phyloP scores from a whole-genome alignment of 2,888 invertebrate species.

The Sisyra nigra region DNA sequence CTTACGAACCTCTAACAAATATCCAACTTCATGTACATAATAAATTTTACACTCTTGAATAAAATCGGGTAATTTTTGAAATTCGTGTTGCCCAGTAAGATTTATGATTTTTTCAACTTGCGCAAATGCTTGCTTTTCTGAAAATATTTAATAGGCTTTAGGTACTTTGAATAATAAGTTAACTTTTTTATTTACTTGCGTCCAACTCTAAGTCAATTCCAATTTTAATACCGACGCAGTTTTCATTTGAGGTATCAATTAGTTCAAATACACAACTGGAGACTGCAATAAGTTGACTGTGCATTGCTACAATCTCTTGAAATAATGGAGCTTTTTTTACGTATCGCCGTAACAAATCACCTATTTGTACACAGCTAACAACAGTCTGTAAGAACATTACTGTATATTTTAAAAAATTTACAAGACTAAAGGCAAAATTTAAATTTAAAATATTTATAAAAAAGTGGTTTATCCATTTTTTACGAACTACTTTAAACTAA shows the following conservation, averaged over 20 bases:
- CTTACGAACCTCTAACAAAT: slow-evolving; percentile 56
- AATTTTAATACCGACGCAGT: slow-evolving; percentile 54
- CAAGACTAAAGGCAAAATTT: too few relatives aligned
- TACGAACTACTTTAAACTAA: too few relatives aligned
- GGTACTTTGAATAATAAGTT: not conserved
- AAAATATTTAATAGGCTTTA: slow-evolving; percentile 12
- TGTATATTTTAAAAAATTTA: not conserved
- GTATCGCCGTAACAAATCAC: not conserved
- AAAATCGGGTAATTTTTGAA: slow-evolving; percentile 46
- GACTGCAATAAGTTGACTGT: slow-evolving; percentile 9
- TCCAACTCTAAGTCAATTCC: slow-evolving; percentile 65
- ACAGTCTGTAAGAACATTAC: not conserved
- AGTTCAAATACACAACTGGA: slow-evolving; percentile 54
- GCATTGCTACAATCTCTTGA: not conserved
- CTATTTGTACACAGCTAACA: not conserved
- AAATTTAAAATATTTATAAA: too few relatives aligned
- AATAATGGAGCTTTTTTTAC: not conserved
- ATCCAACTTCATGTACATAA: slow-evolving; percentile 63
- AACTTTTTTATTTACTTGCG: slow-evolving; percentile 39
- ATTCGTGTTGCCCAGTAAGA: slow-evolving; percentile 48
- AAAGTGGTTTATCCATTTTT: too few relatives aligned
- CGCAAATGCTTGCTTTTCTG: slow-evolving; percentile 53
- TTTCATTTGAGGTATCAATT: slow-evolving; percentile 48
- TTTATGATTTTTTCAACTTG: slow-evolving; percentile 57
- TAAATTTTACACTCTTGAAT: slow-evolving; percentile 49